phyloP scores from a whole-genome alignment of 2,113 vertebrate genomes.

The Corydoras maculifer region DNA sequence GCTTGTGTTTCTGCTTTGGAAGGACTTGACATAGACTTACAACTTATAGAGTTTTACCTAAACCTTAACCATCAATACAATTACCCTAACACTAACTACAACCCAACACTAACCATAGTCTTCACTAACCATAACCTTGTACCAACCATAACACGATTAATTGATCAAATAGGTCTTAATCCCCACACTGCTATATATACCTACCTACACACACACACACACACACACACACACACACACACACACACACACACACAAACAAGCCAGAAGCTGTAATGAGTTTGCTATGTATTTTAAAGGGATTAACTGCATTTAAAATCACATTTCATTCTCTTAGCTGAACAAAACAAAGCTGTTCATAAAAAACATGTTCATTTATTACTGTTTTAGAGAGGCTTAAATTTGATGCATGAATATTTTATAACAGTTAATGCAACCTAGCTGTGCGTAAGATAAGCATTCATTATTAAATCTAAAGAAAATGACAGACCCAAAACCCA shows the following conservation, averaged over 20 bases:
- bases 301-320: conserved; percentile 48
- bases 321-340: conserved; percentile 47
- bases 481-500: conserved; percentile 23
- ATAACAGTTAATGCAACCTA: conserved; percentile 37
- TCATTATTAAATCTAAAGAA: conserved; percentile 35
- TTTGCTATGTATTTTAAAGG: conserved; percentile 44
- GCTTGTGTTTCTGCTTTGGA: too few relatives aligned
- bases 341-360: conserved; percentile 51
- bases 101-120: too few relatives aligned
- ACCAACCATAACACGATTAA: too few relatives aligned
- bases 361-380: conserved; percentile 45
- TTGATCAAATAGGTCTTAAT: too few relatives aligned
- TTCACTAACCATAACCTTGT: too few relatives aligned
- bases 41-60: too few relatives aligned
- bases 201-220: too few relatives aligned
- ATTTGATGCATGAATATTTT: conserved; percentile 51
- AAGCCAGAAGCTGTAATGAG: conserved; percentile 45
- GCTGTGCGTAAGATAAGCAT: conserved; percentile 30
- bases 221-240: conserved; percentile 14
- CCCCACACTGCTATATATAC: too few relatives aligned
- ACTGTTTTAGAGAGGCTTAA: conserved; percentile 33
- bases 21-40: too few relatives aligned
- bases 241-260: not conserved
- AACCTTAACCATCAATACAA: too few relatives aligned
- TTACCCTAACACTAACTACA: too few relatives aligned